phyloP scores from a whole-genome alignment of 2,113 vertebrate genomes.

The Anolis sagrei region DNA sequence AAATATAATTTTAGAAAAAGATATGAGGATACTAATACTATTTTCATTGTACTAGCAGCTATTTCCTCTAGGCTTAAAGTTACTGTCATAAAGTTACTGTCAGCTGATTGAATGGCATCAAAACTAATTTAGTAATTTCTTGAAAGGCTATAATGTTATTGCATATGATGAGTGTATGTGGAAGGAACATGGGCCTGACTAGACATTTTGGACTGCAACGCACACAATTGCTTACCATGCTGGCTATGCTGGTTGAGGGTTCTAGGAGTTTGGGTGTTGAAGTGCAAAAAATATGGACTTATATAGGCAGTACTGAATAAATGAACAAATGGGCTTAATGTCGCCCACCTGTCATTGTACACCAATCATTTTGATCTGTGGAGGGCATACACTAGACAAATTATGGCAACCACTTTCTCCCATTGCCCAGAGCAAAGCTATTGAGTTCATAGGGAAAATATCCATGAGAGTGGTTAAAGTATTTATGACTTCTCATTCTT shows the following conservation, averaged over 20 bases:
- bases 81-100: neutral
- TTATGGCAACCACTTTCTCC: neutral
- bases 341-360: no score
- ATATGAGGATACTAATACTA: neutral
- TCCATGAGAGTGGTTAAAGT: no score
- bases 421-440: no score
- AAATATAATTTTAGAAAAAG: slow-evolving; percentile 45
- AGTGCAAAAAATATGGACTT: neutral
- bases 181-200: neutral
- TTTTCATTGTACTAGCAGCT: neutral
- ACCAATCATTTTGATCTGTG: no score
- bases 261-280: no score
- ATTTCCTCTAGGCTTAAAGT: neutral
- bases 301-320: neutral
- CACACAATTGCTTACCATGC: neutral
- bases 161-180: no score
- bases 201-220: neutral
- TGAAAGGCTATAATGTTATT: neutral
- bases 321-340: neutral
- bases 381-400: neutral
- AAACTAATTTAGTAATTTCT: neutral
- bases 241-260: no score
- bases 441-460: no score
- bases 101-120: neutral
- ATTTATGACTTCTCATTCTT: no score